Evolutionary conservation across 2,113 vertebrate species (phyloP).

Genomic region (Ptilorrhoa leucosticta): DNA sequence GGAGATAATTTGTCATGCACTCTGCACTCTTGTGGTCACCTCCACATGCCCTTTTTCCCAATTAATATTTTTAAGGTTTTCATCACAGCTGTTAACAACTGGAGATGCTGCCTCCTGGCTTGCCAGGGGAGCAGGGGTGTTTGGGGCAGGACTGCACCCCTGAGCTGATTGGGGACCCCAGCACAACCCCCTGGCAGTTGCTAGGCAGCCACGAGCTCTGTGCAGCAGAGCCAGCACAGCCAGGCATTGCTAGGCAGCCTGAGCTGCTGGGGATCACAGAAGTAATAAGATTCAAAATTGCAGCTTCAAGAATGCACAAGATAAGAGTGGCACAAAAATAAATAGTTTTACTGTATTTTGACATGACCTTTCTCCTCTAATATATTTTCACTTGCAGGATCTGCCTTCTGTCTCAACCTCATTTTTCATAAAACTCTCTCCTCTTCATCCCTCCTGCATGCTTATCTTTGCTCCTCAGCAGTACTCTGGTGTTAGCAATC

Average conservation of each 20-base stretch:
- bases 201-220: conserved; percentile 44
- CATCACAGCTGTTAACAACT: background rate
- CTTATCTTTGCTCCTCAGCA: conserved; percentile 14
- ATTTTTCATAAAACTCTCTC: conserved; percentile 8
- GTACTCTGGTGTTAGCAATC: background rate
- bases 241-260: conserved; percentile 54
- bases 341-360: conserved; percentile 33
- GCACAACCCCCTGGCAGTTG: conserved; percentile 5
- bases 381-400: conserved; percentile 1
- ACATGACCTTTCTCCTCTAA: conserved; percentile 23
- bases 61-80: background rate
- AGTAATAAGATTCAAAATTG: conserved; percentile 24
- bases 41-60: fast-evolving
- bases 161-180: background rate
- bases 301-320: background rate
- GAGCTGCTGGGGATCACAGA: conserved; percentile 21
- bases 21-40: background rate
- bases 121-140: background rate
- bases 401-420: conserved; percentile 2
- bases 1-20: background rate
- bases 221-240: background rate
- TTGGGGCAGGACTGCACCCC: background rate
- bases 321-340: conserved; percentile 7
- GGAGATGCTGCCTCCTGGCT: background rate
- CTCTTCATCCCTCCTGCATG: background rate